Percentiles rank a stretch among this genome's conserved stretches.
These are phyloP conservation scores for Falco naumanni DNA, from an alignment of 2,797 vertebrate genomes.

Conservation along the genomic window DNA sequence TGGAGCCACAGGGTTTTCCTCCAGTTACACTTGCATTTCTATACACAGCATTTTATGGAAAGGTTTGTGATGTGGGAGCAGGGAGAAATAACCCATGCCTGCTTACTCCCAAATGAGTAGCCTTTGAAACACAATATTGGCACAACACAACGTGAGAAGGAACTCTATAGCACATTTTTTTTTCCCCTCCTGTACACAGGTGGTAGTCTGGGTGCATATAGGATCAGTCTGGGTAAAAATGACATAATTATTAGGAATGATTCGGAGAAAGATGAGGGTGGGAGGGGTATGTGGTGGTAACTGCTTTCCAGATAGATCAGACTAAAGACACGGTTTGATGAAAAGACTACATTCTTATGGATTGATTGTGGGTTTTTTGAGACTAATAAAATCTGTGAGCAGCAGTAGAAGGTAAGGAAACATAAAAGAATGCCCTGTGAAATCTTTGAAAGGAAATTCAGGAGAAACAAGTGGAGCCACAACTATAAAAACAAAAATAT, in stretches of 20 bases:
- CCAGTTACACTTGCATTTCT: neutral
- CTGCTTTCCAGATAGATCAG: neutral
- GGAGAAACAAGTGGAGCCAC: neutral
- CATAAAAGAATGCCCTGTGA: neutral
- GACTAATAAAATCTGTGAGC: neutral
- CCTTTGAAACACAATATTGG: neutral
- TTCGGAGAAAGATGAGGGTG: neutral
- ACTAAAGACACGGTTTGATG: neutral
- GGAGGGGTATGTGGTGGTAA: neutral
- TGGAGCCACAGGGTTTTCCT: neutral
- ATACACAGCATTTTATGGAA: neutral
- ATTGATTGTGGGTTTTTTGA: neutral
- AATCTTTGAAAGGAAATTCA: slow-evolving; percentile 16
- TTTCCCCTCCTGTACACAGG: neutral
- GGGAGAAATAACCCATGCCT: neutral
- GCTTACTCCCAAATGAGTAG: neutral
- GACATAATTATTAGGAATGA: neutral
- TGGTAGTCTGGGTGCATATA: neutral
- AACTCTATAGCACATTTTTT: neutral
- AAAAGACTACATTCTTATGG: neutral
- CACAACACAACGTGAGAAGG: neutral
- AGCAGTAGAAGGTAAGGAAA: neutral
- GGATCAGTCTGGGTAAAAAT: neutral
- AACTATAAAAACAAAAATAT: neutral
- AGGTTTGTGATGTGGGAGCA: neutral